A percentile compares a stretch with the other conserved stretches of the same genome.
phyloP scores from a whole-genome alignment of 2,797 vertebrate genomes.

The Ptychadena robeensis region DNA sequence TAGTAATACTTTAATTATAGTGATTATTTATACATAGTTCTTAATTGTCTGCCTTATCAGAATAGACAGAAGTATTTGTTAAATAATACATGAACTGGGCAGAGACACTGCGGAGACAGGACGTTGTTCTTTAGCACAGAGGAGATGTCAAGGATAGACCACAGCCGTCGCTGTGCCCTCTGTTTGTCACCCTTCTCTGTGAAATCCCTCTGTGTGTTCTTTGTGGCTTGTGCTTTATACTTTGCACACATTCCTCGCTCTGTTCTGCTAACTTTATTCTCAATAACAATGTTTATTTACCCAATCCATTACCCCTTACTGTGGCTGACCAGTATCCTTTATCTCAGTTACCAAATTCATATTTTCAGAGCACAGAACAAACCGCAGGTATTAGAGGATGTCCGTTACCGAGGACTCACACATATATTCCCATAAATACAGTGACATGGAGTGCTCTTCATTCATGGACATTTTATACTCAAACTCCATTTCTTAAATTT shows the following conservation, averaged over 20 bases:
- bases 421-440: background rate
- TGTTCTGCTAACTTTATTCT: slow-evolving; percentile 8
- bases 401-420: background rate
- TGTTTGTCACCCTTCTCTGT: background rate
- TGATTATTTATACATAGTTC: too few relatives aligned
- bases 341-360: background rate
- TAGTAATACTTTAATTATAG: too few relatives aligned
- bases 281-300: slow-evolving; percentile 26
- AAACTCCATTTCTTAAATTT: background rate
- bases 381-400: slow-evolving; percentile 31
- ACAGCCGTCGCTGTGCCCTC: background rate
- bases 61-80: background rate
- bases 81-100: background rate
- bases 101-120: background rate
- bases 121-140: background rate
- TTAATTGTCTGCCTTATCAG: background rate
- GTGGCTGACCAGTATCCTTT: slow-evolving; percentile 15
- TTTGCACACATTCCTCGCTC: slow-evolving; percentile 18
- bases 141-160: background rate
- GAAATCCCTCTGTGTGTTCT: background rate
- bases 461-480: background rate
- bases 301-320: background rate
- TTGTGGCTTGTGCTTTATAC: slow-evolving; percentile 31
- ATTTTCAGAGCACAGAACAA: slow-evolving; percentile 5
- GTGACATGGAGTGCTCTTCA: background rate